Base-by-base conservation (phyloP, 1,140 invertebrate species). In the Gyrodactylus bullatarudis region DNA sequence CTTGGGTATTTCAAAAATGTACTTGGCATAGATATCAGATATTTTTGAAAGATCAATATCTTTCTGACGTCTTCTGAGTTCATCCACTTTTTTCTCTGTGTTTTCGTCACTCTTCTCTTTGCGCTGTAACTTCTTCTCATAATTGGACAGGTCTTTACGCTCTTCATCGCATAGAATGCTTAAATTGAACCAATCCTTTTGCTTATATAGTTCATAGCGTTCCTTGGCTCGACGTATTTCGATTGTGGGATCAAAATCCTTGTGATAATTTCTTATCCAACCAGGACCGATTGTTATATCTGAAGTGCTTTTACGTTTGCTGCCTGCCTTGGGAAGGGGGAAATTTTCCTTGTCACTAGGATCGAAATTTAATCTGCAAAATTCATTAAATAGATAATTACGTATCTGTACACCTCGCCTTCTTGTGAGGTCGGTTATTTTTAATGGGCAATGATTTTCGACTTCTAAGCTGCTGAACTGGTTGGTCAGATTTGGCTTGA, bases 31-130 rank as follows among this genome's bases (percentile, higher is more conserved):
- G 68, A 87, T 88, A 75, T 86, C 80, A 19, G 89, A 93, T 78
- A 91, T 91, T 83, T 92, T 93, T 23, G 90, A 90, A 83, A 89
- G 92, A 79, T 92, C 88, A 78, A 94, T 89, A 80, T 91, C 88
- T 80, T 92, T 93, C 78, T 91, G 88, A 74, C 89, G 84, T 75
- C 90, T 84, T 26, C 84, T 79, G 74, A 94, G 78, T 16, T 88
- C 80, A 22, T 75, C 80, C 20, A 85, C 83, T 83, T 92, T 88
- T 26, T 83, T 85, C 81, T 79, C 78, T 68, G 74, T 34, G 26
- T 78, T 75, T 16, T 8, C 8, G 23, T 69, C 23, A 8, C 21
- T 69, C 23, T 69, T 21, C 2, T 69, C 20, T 2, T n/a, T 8
- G 8, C 8, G n/a, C 8, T 21, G 68, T 23, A 69, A 21, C 68